These are phyloP conservation scores for Sitophilus oryzae DNA, from an alignment of 1,140 invertebrate genomes.

Conservation along the genomic window DNA sequence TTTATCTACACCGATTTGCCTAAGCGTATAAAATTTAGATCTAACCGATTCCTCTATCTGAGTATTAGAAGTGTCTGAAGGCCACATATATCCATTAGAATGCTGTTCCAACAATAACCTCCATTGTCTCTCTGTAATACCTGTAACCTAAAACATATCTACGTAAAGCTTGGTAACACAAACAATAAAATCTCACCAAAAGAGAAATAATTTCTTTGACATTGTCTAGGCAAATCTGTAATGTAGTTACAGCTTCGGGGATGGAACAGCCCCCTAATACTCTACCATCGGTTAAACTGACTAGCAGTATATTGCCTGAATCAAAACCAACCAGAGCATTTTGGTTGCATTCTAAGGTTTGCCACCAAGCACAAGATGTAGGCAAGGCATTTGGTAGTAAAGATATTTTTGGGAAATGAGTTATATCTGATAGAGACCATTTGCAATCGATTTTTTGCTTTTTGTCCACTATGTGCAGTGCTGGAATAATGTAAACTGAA, in stretches of 20 bases:
- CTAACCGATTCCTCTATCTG: conserved; percentile 38
- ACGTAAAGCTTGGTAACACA: conserved; percentile 12
- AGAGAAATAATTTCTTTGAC: conserved; percentile 60
- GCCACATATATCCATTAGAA: conserved; percentile 53
- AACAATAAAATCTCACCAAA: conserved; percentile 48
- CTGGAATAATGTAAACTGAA: conserved; percentile 58
- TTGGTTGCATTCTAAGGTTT: conserved; percentile 55
- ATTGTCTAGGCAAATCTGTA: conserved; percentile 64
- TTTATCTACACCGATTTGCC: conserved; percentile 62
- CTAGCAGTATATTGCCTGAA: conserved; percentile 62
- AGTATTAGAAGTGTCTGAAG: conserved; percentile 45
- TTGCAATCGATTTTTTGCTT: conserved; percentile 49
- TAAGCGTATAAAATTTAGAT: conserved; percentile 56
- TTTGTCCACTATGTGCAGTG: conserved; percentile 52
- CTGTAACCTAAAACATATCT: conserved; percentile 55
- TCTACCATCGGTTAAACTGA: conserved; percentile 63
- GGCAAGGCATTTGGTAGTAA: conserved; percentile 51
- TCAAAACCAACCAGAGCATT: conserved; percentile 67
- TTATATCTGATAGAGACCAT: conserved; percentile 55
- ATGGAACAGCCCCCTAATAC: conserved; percentile 60
- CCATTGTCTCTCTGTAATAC: conserved; percentile 56
- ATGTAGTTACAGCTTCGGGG: conserved; percentile 51
- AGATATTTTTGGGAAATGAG: conserved; percentile 47
- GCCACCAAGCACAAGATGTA: conserved; percentile 64
- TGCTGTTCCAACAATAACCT: conserved; percentile 59